Conservation (phyloP, 2,113 vertebrate genomes). For the Phoxinus phoxinus region DNA sequence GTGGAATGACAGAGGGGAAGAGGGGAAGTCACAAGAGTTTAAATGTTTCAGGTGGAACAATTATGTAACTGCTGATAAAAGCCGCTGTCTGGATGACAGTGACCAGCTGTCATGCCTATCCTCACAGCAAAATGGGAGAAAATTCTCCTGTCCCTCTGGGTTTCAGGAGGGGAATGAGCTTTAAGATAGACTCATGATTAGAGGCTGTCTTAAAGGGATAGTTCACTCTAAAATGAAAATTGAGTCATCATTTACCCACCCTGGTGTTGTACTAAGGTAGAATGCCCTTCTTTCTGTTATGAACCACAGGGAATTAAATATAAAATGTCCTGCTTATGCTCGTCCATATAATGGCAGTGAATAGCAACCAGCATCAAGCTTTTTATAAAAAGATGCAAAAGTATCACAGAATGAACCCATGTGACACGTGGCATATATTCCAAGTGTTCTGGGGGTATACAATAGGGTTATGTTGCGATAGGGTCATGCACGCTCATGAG, state of each 20-base stretch:
- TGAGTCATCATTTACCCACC: too few relatives aligned
- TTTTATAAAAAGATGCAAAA: background rate
- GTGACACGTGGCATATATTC: too few relatives aligned
- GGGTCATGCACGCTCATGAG: too few relatives aligned
- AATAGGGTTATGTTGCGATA: too few relatives aligned
- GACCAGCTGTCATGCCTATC: background rate
- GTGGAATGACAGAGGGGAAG: constrained; percentile 8
- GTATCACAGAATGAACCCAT: too few relatives aligned
- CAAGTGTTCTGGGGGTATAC: too few relatives aligned
- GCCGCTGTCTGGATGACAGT: constrained; percentile 29
- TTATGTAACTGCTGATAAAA: constrained; percentile 37
- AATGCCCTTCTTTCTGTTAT: too few relatives aligned
- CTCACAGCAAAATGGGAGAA: background rate
- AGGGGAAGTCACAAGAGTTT: constrained; percentile 13
- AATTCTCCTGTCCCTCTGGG: background rate
- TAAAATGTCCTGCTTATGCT: too few relatives aligned
- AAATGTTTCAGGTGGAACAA: constrained; percentile 39
- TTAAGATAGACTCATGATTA: background rate
- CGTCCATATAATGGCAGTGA: too few relatives aligned
- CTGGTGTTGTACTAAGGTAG: too few relatives aligned
- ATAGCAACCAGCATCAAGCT: background rate
- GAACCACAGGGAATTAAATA: too few relatives aligned
- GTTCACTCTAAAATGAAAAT: too few relatives aligned
- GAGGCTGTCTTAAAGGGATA: background rate
- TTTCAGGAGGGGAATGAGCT: background rate